Evolutionary conservation across 2,888 invertebrate genomes (phyloP).

Genomic region (Lasioglossum lativentre): DNA sequence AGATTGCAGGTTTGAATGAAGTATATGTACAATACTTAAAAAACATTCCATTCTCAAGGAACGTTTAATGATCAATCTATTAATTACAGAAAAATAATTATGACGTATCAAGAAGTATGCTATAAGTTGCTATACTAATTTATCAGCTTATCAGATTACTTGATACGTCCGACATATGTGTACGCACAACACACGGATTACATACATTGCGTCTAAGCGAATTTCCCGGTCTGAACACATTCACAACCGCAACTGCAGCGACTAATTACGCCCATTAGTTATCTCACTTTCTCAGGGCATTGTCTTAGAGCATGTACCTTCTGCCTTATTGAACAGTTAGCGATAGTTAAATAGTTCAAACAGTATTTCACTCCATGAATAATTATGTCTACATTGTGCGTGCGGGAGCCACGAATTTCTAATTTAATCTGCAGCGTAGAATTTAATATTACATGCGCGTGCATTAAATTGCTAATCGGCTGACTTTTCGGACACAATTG

Average conservation of each 20-base stretch:
- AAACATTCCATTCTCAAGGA: neutral
- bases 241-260: neutral
- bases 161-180: neutral
- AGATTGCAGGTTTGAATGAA: neutral
- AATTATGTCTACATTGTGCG: neutral
- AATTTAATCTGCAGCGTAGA: neutral
- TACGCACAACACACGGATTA: neutral
- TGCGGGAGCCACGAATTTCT: neutral
- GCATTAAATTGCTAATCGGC: neutral
- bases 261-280: conserved; percentile 18
- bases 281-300: conserved; percentile 13
- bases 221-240: neutral
- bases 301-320: neutral
- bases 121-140: neutral
- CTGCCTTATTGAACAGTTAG: conserved; percentile 1
- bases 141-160: neutral
- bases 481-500: neutral
- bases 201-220: neutral
- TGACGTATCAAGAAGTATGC: neutral
- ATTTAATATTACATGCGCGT: neutral
- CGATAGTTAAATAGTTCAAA: neutral
- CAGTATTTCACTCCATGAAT: neutral
- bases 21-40: neutral
- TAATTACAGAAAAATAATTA: neutral
- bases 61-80: neutral